phyloP scores from a whole-genome alignment of 2,797 vertebrate genomes.

The Acanthopagrus latus region DNA sequence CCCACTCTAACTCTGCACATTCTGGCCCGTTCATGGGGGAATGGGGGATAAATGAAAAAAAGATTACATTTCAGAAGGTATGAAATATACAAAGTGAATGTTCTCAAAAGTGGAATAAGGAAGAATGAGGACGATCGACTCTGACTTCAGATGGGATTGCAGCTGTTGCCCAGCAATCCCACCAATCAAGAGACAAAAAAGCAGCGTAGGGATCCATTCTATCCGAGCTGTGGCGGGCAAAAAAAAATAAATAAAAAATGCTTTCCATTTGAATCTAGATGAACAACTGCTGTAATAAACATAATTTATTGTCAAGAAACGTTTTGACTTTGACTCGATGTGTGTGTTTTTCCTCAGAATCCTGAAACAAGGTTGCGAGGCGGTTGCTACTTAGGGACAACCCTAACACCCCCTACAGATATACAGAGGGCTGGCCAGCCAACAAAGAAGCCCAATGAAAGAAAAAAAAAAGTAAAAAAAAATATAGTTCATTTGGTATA shows the following conservation, averaged over 20 bases:
- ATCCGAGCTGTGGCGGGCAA: constrained; percentile 70
- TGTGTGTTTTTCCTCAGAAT: constrained; percentile 11
- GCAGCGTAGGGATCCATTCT: constrained; percentile 66
- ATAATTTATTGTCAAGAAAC: constrained; percentile 72
- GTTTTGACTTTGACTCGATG: constrained; percentile 11
- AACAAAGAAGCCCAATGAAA: background rate
- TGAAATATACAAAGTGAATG: background rate
- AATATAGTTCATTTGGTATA: no score
- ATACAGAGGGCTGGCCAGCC: background rate
- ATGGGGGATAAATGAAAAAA: background rate
- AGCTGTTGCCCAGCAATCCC: constrained; percentile 1
- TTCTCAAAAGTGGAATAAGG: background rate
- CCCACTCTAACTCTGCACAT: background rate
- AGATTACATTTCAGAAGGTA: no score
- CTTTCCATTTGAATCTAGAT: constrained; percentile 65
- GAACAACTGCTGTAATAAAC: constrained; percentile 74
- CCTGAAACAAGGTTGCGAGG: background rate
- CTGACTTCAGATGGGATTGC: background rate
- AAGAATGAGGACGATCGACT: background rate
- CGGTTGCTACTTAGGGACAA: no score
- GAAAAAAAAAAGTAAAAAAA: no score
- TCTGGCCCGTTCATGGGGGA: background rate
- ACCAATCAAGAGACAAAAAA: background rate
- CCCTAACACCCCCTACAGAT: no score
- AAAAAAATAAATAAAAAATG: no score